Evolutionary conservation across 2,113 vertebrate species (phyloP), one percentile per base, ranked within the genome.

Genomic region (Bos taurus): DNA sequence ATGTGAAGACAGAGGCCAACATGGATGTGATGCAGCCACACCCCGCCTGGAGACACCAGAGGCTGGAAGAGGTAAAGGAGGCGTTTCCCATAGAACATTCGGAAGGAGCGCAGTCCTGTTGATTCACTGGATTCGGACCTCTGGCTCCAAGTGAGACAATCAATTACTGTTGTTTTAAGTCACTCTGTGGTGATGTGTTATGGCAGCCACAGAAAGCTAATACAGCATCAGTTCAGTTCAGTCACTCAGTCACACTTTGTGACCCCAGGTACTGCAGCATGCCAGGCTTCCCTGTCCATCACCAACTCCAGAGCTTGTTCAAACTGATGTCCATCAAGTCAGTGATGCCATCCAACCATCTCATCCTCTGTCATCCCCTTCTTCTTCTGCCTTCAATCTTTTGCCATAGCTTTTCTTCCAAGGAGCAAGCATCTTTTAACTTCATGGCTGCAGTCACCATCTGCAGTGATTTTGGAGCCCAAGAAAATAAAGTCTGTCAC

Each of bases 31-130:
- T 0, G 6, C 23, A 11, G 36, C 6, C 36, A 1, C 6, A 3
- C 5, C 23, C 25, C 13, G 1, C 23, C 19, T 8, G 2, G 11
- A 46, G 52, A 21, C 25, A 0, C 19, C 5, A 52, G 43, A 7
- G 23, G 46, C 15, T 9, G 1, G 15, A 1, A 7, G 28, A 54
- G 25, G 13, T 12, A 15, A 15, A 16, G 81, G 48, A 13, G 2
- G 2, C 5, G 3, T n/a, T 26, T 26, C 28, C 4, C 17, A 17
- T 3, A 0, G 40, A 30, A 23, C 4, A 23, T 26, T 25, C 7
- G 0, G 64, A 25, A 17, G 33, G 25, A 7, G 0, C 0, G 1
- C 0, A 9, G 52, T 25, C 46, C 52, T 33, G 19, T 0, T 5
- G 12, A 3, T 1, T 19, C 30, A 12, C 1, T 1, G 2, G 1